phyloP scores from a whole-genome alignment of 2,797 vertebrate genomes.

The Orestias chungarensis region DNA sequence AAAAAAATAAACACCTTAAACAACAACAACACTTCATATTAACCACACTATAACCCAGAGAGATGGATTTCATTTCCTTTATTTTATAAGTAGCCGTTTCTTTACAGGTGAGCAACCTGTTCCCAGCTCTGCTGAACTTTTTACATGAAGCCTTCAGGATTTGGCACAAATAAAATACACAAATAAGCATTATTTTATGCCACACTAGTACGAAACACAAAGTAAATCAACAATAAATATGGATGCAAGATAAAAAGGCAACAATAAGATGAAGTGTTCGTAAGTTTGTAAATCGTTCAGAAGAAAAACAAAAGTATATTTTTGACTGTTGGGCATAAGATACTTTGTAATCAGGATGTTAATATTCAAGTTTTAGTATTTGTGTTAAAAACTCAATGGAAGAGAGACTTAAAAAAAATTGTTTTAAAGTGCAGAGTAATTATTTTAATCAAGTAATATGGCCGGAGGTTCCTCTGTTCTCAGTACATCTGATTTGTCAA shows the following conservation, averaged over 20 bases:
- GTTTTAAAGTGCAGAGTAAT: background rate
- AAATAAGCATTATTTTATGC: conserved; percentile 55
- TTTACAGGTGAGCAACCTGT: conserved; percentile 66
- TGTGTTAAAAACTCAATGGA: background rate
- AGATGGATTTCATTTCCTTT: conserved; percentile 57
- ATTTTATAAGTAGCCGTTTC: conserved; percentile 77
- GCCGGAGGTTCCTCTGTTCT: conserved; percentile 13
- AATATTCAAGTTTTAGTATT: conserved; percentile 18
- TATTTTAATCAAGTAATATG: conserved; percentile 8
- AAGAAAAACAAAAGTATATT: conserved; percentile 32
- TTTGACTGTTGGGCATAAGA: conserved; percentile 15
- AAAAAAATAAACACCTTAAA: background rate
- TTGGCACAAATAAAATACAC: conserved; percentile 76
- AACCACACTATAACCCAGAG: background rate
- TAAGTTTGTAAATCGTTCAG: conserved; percentile 22
- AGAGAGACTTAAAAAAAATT: background rate
- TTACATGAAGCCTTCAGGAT: conserved; percentile 64
- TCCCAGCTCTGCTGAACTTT: conserved; percentile 52
- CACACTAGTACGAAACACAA: conserved; percentile 60
- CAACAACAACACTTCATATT: background rate
- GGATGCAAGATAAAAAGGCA: conserved; percentile 36
- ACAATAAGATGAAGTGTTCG: background rate
- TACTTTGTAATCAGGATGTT: conserved; percentile 5
- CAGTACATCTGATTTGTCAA: conserved; percentile 34
- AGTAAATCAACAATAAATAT: conserved; percentile 55